Evolutionary conservation across 1,140 invertebrate species (phyloP), one percentile per base, ranked within the genome.

Genomic region (Colletes gigas): DNA sequence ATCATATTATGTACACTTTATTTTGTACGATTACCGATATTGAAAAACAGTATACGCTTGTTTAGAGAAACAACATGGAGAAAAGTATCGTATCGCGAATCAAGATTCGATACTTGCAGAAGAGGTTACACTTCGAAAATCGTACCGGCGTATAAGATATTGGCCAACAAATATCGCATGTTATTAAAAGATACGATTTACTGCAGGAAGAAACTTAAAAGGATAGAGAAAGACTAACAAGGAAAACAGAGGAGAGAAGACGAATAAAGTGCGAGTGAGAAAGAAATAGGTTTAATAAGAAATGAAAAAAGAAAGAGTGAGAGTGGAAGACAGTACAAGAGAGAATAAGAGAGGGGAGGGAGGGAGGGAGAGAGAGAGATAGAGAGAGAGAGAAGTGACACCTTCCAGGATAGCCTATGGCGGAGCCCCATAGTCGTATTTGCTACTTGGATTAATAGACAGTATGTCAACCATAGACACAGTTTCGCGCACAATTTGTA

Each of bases 391-490:
- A 85, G 77, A 87, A 74, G 75, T 79, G 84, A 88, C 89, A 89
- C 88, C 91, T 91, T 92, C 88, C 90, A 91, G 81, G 84, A 86
- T 70, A 83, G 87, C 78, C 86, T 88, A 87, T 86, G 87, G 88
- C 88, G 83, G 82, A 89, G 88, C 87, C 87, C 89, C 89, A 90
- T 90, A 90, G 83, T 89, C 87, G 85, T 88, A 87, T 71, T 89
- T 87, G 84, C 77, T 84, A 76, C 85, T 83, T 74, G 81, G 71
- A 68, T 84, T 73, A 57, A 80, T 74, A 66, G 83, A 71, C 85
- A 70, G 83, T 89, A 68, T 89, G 88, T 87, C 88, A 90, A 90
- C 86, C 85, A 88, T 89, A 85, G 84, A 80, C 83, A 86, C 82
- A 78, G 76, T 89, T 80, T 85, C 72, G 81, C 87, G 74, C 79